These are phyloP conservation scores for Triplophysa tibetana DNA, from an alignment of 2,113 vertebrate genomes.

Conservation along the genomic window DNA sequence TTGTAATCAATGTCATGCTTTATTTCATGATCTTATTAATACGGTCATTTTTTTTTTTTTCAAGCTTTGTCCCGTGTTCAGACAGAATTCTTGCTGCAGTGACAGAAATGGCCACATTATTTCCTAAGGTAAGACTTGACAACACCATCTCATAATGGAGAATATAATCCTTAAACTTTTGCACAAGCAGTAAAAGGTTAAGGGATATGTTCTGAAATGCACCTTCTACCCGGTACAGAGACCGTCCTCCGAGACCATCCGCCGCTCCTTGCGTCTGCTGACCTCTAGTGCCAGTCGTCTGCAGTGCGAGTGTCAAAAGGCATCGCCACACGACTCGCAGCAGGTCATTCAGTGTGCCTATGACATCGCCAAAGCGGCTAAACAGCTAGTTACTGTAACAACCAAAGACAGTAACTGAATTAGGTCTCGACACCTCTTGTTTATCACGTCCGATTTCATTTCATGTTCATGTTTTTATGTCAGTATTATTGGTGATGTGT, in stretches of 20 bases:
- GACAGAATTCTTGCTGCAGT: constrained; percentile 96
- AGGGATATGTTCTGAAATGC: not conserved
- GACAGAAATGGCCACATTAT: constrained; percentile 94
- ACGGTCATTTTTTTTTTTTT: not conserved
- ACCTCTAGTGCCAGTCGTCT: constrained; percentile 93
- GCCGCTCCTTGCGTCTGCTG: constrained; percentile 87
- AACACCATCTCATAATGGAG: not conserved
- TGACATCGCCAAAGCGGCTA: constrained; percentile 98
- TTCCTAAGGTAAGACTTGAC: constrained; percentile 84
- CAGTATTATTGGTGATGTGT: constrained; percentile 20
- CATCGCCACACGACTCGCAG: constrained; percentile 81
- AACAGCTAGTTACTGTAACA: constrained; percentile 97
- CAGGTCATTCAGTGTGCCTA: constrained; percentile 99
- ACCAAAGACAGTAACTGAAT: constrained; percentile 97
- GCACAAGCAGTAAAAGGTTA: not conserved
- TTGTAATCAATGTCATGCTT: not conserved
- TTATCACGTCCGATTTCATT: not conserved
- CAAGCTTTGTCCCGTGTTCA: constrained; percentile 94
- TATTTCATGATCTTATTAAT: not conserved
- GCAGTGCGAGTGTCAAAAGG: constrained; percentile 90
- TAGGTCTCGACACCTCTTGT: not conserved
- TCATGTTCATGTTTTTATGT: not conserved
- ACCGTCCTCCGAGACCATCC: constrained; percentile 88
- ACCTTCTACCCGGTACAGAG: constrained; percentile 73
- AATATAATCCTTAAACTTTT: not conserved